Base-by-base conservation (phyloP, 2,797 vertebrate species). In the Anguilla anguilla region DNA sequence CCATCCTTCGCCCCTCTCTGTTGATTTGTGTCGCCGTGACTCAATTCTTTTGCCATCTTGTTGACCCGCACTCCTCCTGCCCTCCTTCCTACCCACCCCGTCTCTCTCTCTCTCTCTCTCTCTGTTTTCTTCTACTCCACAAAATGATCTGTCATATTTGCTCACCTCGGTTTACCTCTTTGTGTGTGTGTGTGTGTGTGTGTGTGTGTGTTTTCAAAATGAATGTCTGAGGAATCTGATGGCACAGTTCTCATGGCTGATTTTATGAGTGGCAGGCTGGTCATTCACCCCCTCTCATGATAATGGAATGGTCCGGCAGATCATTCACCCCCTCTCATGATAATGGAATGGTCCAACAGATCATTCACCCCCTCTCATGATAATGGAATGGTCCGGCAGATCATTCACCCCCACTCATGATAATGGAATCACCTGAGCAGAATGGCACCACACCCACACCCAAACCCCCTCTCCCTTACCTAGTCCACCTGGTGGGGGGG, bases 401-500 rank as follows among this genome's bases (percentile, higher is more conserved):
- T 64, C 59, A 55, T 35, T 31, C 43, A 28, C 79, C 84, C 22
- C 2, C 59, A 51, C 13, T 46, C 31, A 6, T 77, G 83, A 7
- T 25, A 87, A 85, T 85, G 57, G 2, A 79, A 88, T 64, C 35
- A 35, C 35, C 35, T 35, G 35, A 35, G 35, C 35, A 51, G 46
- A n/a, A 53, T 55, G 53, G 53, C 55, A 57, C 55, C 19, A 3
- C 43, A 19, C 31, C 28, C 6, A 28, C 83, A 51, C 46, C 35
- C 25, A 77, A 77, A 64, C 39, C 61, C 85, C 10, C 51, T 31
- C 15, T n/a, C 88, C 83, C 72, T 43, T 86, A 6, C 1, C 79
- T 11, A 35, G 53, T 15, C n/a, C 6, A 0, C 35, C 89, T 90
- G 89, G 91, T 39, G 90, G 92, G 61, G 77, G 82, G 85, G 43